Base-by-base conservation (phyloP, 1,140 invertebrate species). In the Bilobella aurantiaca region DNA sequence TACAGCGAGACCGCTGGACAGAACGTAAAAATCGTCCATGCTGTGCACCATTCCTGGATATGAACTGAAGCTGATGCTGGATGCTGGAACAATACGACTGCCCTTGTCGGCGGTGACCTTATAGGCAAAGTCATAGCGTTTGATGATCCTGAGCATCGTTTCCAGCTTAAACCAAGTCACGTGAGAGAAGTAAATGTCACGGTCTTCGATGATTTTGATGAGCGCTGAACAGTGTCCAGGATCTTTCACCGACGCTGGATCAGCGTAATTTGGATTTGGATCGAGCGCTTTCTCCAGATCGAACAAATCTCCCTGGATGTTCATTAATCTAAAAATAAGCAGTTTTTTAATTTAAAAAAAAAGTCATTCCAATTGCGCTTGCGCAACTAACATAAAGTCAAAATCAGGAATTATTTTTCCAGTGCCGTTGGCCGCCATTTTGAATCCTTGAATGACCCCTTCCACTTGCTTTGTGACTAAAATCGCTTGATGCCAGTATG, bases 11-110 rank as follows among this genome's bases (percentile, higher is more conserved):
- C 86, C 86, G 42, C 85, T 81, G 12, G 82, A 83, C 29, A 82
- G 77, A 12, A 85, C 75, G 74, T 94, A 95, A 76, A 88, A 93
- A 73, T 96, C 93, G 76, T 96, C 93, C 56, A 87, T 86, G 29
- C 92, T 95, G 34, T 86, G 86, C 0, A 96, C 74, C 0, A 87
- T 83, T n/a, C 89, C 93, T 0, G 93, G 92, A 77, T 95, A 96
- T 0, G 91, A 89, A 1, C 91, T 89, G 77, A 94, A 91, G 8
- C 84, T 82, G 63, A 91, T 83, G 5, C 83, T 81, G 62, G 78
- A 77, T 0, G 87, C 87, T 1, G 88, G 85, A 27, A 88, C 84
- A 1, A 78, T 73, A 8, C 78, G 73, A 37, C 81, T 78, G 30
- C 73, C 61, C 69, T 65, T 73, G 1, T 47, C 57, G 0, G 82